Conservation (phyloP, 2,113 vertebrate genomes). For the Aleadryas rufinucha region DNA sequence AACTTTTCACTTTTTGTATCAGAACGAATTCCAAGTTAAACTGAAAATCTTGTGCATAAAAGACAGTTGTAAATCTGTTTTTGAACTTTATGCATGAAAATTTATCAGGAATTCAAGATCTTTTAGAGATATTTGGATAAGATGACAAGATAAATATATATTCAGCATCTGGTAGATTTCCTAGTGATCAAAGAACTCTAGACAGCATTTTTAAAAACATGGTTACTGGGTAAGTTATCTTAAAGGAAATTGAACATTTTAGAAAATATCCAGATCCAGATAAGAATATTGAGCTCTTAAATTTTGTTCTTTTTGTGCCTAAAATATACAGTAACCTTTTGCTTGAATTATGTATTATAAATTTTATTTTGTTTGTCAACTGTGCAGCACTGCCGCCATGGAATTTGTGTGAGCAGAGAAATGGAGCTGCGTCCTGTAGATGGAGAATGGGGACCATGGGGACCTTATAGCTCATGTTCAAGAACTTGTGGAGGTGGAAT, state of each 20-base stretch:
- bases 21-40: background rate
- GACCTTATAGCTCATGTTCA: constrained; percentile 88
- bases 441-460: constrained; percentile 94
- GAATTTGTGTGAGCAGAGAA: constrained; percentile 90
- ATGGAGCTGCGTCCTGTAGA: constrained; percentile 85
- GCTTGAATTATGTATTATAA: background rate
- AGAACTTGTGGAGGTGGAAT: constrained; percentile 95
- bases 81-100: background rate
- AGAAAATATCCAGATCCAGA: background rate
- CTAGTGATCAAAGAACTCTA: background rate
- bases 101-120: background rate
- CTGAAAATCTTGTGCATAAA: background rate
- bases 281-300: background rate
- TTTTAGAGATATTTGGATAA: background rate
- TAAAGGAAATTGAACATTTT: background rate
- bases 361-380: constrained; percentile 2
- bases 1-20: background rate
- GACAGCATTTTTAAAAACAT: background rate
- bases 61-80: background rate
- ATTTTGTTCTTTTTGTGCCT: background rate
- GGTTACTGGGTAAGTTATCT: background rate
- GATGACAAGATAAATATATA: background rate
- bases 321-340: background rate
- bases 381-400: constrained; percentile 87
- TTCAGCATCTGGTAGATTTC: background rate